phyloP scores from a whole-genome alignment of 2,888 invertebrate species.

The Lasiommata megera region DNA sequence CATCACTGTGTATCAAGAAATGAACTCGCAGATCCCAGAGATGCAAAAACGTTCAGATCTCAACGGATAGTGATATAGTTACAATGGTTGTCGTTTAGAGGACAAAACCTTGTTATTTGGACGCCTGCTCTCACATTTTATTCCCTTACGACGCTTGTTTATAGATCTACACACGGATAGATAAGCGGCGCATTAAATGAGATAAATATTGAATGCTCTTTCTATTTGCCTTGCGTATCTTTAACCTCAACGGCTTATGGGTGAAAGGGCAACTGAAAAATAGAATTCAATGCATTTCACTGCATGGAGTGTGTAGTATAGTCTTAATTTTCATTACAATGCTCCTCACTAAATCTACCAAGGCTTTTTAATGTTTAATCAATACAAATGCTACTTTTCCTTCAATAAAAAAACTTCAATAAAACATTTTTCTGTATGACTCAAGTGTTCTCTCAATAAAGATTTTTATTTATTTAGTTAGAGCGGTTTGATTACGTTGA shows the following conservation, averaged over 20 bases:
- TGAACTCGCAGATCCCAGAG: constrained; percentile 36
- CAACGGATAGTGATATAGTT: constrained; percentile 62
- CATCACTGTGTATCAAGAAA: constrained; percentile 26
- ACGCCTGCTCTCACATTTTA: constrained; percentile 68
- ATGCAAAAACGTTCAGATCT: constrained; percentile 66
- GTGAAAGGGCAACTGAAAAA: background rate
- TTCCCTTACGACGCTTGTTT: constrained; percentile 32
- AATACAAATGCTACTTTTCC: too few relatives aligned
- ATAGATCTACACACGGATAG: constrained; percentile 27
- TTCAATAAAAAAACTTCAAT: too few relatives aligned
- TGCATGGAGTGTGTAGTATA: too few relatives aligned
- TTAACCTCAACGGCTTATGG: background rate
- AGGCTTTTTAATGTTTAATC: too few relatives aligned
- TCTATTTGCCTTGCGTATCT: background rate
- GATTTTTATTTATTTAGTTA: too few relatives aligned
- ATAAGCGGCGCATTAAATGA: background rate
- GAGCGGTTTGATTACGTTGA: too few relatives aligned
- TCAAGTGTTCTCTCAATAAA: too few relatives aligned
- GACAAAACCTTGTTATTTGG: constrained; percentile 76
- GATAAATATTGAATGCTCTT: constrained; percentile 4
- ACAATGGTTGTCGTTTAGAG: constrained; percentile 76
- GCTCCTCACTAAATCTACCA: too few relatives aligned
- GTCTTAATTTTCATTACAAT: too few relatives aligned
- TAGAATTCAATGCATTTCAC: too few relatives aligned
- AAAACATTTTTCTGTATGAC: too few relatives aligned